Conservation (phyloP, 1,140 invertebrate species). For the Drosophila chauvacae region DNA sequence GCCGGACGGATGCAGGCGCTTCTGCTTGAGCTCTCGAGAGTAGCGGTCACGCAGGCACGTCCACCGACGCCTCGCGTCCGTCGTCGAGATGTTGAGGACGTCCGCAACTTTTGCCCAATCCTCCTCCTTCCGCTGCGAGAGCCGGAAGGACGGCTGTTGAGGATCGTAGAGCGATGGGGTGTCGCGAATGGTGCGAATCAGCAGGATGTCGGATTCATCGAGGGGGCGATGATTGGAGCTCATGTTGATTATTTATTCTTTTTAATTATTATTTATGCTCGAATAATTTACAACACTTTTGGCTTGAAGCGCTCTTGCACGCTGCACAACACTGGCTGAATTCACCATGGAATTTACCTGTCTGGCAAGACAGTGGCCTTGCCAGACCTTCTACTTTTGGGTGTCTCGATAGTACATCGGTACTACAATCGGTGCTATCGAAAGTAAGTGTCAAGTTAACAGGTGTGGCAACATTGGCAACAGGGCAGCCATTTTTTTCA, state of each 20-base stretch:
- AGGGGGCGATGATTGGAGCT: slow-evolving; percentile 71
- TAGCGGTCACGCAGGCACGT: slow-evolving; percentile 75
- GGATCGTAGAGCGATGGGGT: slow-evolving; percentile 73
- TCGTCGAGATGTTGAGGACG: slow-evolving; percentile 56
- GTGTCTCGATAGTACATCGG: neutral
- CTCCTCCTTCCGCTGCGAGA: slow-evolving; percentile 72
- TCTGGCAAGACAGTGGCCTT: neutral
- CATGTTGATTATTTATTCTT: slow-evolving; percentile 49
- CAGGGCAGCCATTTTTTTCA: slow-evolving; percentile 78
- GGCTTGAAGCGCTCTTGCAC: neutral
- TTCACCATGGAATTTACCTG: no score
- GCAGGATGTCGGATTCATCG: slow-evolving; percentile 65
- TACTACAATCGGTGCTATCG: neutral
- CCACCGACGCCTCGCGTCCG: slow-evolving; percentile 73
- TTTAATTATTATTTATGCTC: slow-evolving; percentile 16
- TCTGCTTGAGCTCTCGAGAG: slow-evolving; percentile 71
- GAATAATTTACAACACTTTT: neutral
- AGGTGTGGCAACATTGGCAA: slow-evolving; percentile 30
- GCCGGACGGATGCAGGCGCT: slow-evolving; percentile 65
- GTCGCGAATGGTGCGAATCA: slow-evolving; percentile 65
- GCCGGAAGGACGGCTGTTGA: slow-evolving; percentile 63
- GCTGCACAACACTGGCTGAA: neutral
- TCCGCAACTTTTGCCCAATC: slow-evolving; percentile 71
- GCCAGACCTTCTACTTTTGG: neutral
- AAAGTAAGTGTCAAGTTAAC: neutral